Conservation (phyloP, 2,113 vertebrate species). For the Lipotes vexillifer region DNA sequence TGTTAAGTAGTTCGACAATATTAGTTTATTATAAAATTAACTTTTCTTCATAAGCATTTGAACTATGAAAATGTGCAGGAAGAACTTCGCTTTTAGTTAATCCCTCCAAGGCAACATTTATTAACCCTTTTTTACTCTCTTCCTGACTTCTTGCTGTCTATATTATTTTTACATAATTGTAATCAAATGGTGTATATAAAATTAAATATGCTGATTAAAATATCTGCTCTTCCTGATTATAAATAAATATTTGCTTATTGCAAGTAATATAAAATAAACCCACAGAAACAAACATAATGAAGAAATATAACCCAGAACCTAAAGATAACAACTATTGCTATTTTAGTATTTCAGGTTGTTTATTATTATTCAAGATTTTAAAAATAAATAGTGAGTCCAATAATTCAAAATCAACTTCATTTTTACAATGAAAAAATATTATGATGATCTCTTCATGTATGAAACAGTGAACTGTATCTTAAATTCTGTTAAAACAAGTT, state of each 20-base stretch:
- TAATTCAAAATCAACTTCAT: background rate
- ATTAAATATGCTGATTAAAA: slow-evolving; percentile 28
- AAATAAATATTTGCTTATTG: slow-evolving; percentile 4
- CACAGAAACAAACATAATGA: background rate
- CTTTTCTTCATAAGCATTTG: background rate
- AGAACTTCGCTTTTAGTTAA: background rate
- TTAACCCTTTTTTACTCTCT: background rate
- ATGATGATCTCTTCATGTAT: background rate
- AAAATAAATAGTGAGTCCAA: background rate
- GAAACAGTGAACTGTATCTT: background rate
- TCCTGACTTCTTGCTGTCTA: background rate
- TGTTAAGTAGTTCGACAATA: background rate
- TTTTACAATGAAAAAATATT: background rate
- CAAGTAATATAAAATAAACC: background rate
- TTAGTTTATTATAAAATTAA: background rate
- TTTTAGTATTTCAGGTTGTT: background rate
- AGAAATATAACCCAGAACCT: background rate
- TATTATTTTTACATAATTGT: slow-evolving; percentile 6
- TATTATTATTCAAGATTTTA: background rate
- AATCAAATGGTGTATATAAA: background rate
- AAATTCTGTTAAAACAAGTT: background rate
- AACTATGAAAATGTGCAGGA: background rate
- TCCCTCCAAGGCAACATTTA: background rate
- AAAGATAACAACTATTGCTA: background rate
- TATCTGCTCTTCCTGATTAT: background rate